Evolutionary conservation across 2,797 vertebrate species (phyloP).

Genomic region (Cyclura pinguis): DNA sequence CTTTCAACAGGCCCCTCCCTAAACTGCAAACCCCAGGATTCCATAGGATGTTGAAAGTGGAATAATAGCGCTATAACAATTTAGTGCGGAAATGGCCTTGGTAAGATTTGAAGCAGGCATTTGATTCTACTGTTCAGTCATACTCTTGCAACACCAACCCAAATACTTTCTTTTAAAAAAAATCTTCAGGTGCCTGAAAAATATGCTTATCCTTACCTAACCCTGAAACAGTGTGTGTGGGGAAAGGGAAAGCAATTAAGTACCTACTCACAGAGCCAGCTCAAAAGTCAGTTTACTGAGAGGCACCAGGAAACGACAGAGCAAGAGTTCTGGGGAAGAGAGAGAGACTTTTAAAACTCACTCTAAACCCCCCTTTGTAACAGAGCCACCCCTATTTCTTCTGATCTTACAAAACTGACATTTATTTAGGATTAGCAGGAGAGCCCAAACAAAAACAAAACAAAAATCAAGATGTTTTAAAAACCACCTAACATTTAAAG

Average conservation of each 20-base stretch:
- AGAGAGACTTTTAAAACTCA: constrained; percentile 31
- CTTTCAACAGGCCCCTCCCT: too few species aligned
- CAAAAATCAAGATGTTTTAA: constrained; percentile 47
- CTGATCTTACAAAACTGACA: constrained; percentile 61
- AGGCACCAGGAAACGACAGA: constrained; percentile 12
- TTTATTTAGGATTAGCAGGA: constrained; percentile 62
- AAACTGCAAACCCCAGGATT: too few species aligned
- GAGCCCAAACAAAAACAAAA: constrained; percentile 50
- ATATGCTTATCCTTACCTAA: constrained; percentile 56
- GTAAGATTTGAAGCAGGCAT: neutral
- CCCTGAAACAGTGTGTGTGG: neutral
- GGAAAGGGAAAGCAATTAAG: neutral
- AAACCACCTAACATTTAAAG: constrained; percentile 17
- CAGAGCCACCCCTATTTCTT: constrained; percentile 13
- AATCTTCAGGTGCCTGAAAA: constrained; percentile 54
- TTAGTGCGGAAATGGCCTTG: too few species aligned
- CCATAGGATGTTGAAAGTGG: too few species aligned
- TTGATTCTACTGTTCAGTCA: neutral
- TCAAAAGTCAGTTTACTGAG: constrained; percentile 34
- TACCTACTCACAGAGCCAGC: neutral
- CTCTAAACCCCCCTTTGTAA: constrained; percentile 34
- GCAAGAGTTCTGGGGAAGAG: neutral
- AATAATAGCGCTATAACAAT: too few species aligned
- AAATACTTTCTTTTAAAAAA: neutral
- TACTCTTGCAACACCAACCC: neutral